phyloP scores from a whole-genome alignment of 2,797 vertebrate species.

The Propithecus perrieri region DNA sequence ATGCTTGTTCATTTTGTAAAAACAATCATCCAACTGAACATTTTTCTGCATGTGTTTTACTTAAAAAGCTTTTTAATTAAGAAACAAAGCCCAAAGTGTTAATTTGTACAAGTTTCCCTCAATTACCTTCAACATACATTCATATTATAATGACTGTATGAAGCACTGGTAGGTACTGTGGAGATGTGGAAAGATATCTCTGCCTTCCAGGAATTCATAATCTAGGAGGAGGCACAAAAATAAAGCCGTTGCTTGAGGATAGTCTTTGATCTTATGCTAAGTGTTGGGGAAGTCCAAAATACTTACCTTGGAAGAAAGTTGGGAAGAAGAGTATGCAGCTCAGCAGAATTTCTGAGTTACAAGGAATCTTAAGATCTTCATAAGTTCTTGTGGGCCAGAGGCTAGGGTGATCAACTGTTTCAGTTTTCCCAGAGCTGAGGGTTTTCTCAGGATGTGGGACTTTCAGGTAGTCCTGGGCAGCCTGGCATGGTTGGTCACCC shows the following conservation, averaged over 20 bases:
- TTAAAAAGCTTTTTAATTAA: not conserved
- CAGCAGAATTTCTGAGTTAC: not conserved
- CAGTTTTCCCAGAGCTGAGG: not conserved
- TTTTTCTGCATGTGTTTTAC: not conserved
- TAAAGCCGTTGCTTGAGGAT: not conserved
- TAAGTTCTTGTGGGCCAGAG: not conserved
- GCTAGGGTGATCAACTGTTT: not conserved
- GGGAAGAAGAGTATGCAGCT: not conserved
- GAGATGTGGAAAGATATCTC: not conserved
- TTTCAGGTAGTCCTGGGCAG: not conserved
- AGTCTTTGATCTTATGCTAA: not conserved
- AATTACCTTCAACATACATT: not conserved
- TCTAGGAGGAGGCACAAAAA: not conserved
- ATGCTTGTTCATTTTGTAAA: not conserved
- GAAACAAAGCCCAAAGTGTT: not conserved
- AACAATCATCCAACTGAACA: not conserved
- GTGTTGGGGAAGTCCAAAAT: not conserved
- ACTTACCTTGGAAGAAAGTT: not conserved
- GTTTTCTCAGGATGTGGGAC: not conserved
- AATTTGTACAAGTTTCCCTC: not conserved
- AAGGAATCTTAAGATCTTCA: not conserved
- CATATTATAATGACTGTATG: not conserved
- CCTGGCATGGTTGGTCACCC: not conserved
- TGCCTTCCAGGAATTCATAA: not conserved
- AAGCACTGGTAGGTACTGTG: not conserved